These are phyloP conservation scores for Tenthredo scrophulariae DNA, from an alignment of 2,888 invertebrate genomes.

Conservation along the genomic window DNA sequence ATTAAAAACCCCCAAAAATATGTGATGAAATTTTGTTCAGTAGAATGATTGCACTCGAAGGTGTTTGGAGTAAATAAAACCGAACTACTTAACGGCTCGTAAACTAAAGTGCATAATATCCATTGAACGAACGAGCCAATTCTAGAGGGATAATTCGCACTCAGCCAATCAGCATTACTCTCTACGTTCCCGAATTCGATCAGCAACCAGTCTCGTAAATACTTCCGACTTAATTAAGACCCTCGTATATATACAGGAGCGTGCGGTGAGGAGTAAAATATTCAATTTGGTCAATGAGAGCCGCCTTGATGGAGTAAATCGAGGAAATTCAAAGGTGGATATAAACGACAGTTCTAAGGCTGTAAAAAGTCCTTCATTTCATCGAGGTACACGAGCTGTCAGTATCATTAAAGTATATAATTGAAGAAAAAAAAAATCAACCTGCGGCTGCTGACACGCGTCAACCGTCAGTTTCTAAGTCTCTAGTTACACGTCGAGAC, in stretches of 20 bases:
- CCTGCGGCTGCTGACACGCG: constrained; percentile 14
- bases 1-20: background rate
- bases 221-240: constrained; percentile 64
- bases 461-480: background rate
- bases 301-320: background rate
- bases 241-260: constrained; percentile 54
- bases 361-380: background rate
- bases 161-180: constrained; percentile 60
- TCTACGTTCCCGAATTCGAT: constrained; percentile 59
- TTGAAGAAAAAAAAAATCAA: background rate
- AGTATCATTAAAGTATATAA: background rate
- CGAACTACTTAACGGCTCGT: constrained; percentile 70
- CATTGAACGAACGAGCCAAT: constrained; percentile 56
- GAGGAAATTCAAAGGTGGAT: background rate
- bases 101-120: constrained; percentile 62
- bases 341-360: too few species aligned
- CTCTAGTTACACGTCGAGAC: background rate
- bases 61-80: constrained; percentile 62
- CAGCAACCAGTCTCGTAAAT: constrained; percentile 61
- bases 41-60: background rate
- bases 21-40: constrained; percentile 14
- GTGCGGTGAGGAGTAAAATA: constrained; percentile 57
- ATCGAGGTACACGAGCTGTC: too few species aligned
- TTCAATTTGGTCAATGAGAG: constrained; percentile 54
- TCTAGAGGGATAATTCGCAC: constrained; percentile 52